Base-by-base conservation (phyloP, 1,140 invertebrate species). In the Calosoma granatense region DNA sequence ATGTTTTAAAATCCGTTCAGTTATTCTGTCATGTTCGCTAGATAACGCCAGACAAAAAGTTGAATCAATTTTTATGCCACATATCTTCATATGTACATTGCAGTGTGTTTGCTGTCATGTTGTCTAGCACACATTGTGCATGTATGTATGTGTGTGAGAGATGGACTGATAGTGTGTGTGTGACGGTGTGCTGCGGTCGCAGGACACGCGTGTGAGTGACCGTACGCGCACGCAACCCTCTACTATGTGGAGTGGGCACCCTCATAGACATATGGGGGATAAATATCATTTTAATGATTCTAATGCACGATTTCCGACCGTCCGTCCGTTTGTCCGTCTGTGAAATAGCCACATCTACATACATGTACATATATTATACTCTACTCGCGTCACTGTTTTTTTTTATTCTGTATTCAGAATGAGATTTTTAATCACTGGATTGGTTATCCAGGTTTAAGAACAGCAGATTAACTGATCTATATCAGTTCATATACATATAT, bases 1-100 rank as follows among this genome's bases (percentile, higher is more conserved):
- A n/a, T n/a, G n/a, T n/a, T n/a, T n/a, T n/a, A n/a, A n/a, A n/a
- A n/a, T n/a, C n/a, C n/a, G n/a, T n/a, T n/a, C n/a, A n/a, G n/a
- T n/a, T n/a, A n/a, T n/a, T n/a, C n/a, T n/a, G n/a, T n/a, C n/a
- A n/a, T n/a, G n/a, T n/a, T n/a, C n/a, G n/a, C n/a, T n/a, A n/a
- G n/a, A n/a, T n/a, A n/a, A n/a, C n/a, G n/a, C n/a, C n/a, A n/a
- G n/a, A n/a, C n/a, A n/a, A n/a, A 56, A 53, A 51, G 36, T n/a
- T 26, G 39, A 54, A 54, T 26, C 14, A 36, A 54, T 14, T 54
- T 54, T 2, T n/a, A 54, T 30, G n/a, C n/a, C 22, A 26, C 15
- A 54, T 26, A 26, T 54, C 19, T 53, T 53, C 11, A 53, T 53
- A 22, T 20, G 21, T 20, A 53, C 12, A 20, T 9, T 53, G 19